Evolutionary conservation across 2,888 invertebrate species (phyloP), one percentile per base, ranked within the genome.

Genomic region (Drosophila sordidula): DNA sequence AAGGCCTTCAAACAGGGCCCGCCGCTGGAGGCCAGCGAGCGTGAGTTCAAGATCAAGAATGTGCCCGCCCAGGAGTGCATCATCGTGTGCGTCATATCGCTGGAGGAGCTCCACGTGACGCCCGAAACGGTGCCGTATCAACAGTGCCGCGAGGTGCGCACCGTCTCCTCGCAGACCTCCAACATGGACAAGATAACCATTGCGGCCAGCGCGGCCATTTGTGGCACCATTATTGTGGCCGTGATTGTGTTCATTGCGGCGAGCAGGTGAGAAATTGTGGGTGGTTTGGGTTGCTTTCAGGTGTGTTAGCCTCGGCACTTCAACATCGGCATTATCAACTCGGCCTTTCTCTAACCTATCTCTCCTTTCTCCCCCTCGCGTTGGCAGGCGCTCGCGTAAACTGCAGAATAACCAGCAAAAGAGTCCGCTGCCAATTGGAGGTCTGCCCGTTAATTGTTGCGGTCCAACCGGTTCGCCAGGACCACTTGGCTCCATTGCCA

Each of bases 171-270:
- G 16, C 95, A 96, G 47, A 95, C 96, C 55, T 96, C 97, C 59
- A 97, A 97, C 93, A 97, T 98, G 96, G 98, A 98, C 93, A 98
- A 97, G 92, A 97, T 98, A 89, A 98, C 98, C 55, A 98, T 98
- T 89, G 97, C 97, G 25, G 97, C 97, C 4, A 97, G 97, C 90
- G 97, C 97, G 18, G 97, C 97, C 62, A 98, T 98, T 90, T 98
- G 98, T 92, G 97, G 96, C 42, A 97, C 97, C 42, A 97, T 98
- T 83, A 96, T 98, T 65, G 95, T 97, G 46, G 98, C 97, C 0
- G 97, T 98, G 62, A 95, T 98, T 79, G 95, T 98, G 77, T 97
- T 98, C 92, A 95, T 98, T 56, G 97, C 97, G 49, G 97, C 97
- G 22, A 97, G 96, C 79, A 94, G 92, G 92, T 92, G 75, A 89